Percentiles rank a stretch among this genome's conserved stretches.
phyloP scores from a whole-genome alignment of 2,888 invertebrate genomes.

The Seira sanloemensis region DNA sequence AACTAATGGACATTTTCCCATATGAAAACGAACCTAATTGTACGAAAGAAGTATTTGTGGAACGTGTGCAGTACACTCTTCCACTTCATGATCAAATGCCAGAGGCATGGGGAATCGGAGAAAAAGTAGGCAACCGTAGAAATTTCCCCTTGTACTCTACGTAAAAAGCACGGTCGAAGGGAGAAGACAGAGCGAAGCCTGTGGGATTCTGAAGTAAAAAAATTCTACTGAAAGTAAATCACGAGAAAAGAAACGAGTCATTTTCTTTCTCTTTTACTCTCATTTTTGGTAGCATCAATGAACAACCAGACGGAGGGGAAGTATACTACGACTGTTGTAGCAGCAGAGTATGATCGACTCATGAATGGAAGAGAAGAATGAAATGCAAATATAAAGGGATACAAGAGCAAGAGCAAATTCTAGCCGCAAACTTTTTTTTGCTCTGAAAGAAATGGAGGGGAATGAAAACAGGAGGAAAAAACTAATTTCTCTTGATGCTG shows the following conservation, averaged over 20 bases:
- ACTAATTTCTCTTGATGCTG: neutral
- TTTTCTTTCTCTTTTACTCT: neutral
- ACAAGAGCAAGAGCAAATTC: neutral
- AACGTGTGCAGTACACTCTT: neutral
- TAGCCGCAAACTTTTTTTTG: neutral
- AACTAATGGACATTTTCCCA: neutral
- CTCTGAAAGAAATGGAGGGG: neutral
- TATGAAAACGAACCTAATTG: no score
- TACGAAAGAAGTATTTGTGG: neutral
- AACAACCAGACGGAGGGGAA: no score
- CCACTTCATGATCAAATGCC: neutral
- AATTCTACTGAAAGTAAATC: neutral
- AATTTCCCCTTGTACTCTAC: neutral
- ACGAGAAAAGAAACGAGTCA: neutral
- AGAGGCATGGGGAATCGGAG: neutral
- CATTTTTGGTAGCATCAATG: no score
- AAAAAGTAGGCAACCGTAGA: neutral
- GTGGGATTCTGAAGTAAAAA: neutral
- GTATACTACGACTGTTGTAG: no score
- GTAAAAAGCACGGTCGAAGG: no score
- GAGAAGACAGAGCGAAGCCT: neutral
- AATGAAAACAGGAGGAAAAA: neutral
- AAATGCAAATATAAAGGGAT: neutral
- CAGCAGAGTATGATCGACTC: neutral
- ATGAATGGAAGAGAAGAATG: neutral